These are phyloP conservation scores for Tachysurus vachellii DNA, from an alignment of 2,113 vertebrate genomes.

Conservation along the genomic window DNA sequence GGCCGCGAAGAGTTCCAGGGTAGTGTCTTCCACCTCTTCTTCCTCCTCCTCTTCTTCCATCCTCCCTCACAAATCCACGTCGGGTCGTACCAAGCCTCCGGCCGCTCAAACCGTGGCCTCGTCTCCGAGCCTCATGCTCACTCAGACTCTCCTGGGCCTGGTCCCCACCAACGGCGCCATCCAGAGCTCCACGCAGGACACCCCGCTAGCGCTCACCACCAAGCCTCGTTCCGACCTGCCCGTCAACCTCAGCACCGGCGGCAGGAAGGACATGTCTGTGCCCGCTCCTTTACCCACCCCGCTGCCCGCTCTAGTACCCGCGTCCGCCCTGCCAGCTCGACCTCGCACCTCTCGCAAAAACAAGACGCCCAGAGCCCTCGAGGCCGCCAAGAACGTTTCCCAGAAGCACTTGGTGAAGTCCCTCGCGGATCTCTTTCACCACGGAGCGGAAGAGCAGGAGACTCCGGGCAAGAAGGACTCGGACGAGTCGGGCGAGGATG, in stretches of 20 bases:
- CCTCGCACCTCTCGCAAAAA: constrained; percentile 85
- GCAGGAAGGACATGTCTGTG: constrained; percentile 77
- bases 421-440: constrained; percentile 89
- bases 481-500: constrained; percentile 92
- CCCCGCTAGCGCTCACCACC: constrained; percentile 68
- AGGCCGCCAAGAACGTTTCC: constrained; percentile 79
- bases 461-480: constrained; percentile 95
- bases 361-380: constrained; percentile 77
- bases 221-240: constrained; percentile 80
- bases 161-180: constrained; percentile 49
- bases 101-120: constrained; percentile 75
- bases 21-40: constrained; percentile 70
- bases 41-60: constrained; percentile 51
- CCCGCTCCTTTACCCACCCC: constrained; percentile 69
- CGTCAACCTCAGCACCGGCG: constrained; percentile 86
- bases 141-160: constrained; percentile 46
- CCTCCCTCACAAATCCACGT: constrained; percentile 76
- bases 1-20: constrained; percentile 85
- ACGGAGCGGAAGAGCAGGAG: constrained; percentile 78
- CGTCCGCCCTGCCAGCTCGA: constrained; percentile 75
- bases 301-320: constrained; percentile 77
- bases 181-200: constrained; percentile 48
- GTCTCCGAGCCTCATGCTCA: constrained; percentile 45
- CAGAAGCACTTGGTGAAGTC: constrained; percentile 84
- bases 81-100: constrained; percentile 77